Conservation (phyloP, 2,888 invertebrate genomes). For the Drosophila picticornis region DNA sequence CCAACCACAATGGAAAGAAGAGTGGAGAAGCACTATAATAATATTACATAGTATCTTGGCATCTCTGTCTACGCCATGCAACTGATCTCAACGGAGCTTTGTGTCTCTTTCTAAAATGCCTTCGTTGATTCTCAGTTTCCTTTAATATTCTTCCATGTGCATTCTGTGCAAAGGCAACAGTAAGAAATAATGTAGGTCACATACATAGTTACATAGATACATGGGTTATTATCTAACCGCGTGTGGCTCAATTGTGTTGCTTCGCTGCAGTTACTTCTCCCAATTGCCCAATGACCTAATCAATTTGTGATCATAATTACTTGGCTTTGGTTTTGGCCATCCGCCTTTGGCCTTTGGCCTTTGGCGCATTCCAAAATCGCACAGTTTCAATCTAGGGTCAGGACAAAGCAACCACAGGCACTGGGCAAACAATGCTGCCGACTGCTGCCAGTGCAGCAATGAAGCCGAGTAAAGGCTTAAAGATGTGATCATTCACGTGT, state of each 20-base stretch:
- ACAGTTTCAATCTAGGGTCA: slow-evolving; percentile 57
- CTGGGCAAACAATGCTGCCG: slow-evolving; percentile 23
- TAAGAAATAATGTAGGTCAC: not conserved
- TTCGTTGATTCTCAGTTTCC: not conserved
- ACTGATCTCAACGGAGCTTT: slow-evolving; percentile 27
- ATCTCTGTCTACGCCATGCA: slow-evolving; percentile 39
- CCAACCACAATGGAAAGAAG: not conserved
- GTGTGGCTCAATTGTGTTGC: slow-evolving; percentile 12
- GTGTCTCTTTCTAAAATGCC: slow-evolving; percentile 8
- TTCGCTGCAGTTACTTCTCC: slow-evolving; percentile 2
- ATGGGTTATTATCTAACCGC: slow-evolving; percentile 1
- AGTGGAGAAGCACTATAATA: slow-evolving; percentile 1
- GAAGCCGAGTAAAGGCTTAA: slow-evolving; percentile 64
- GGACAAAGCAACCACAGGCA: slow-evolving; percentile 25
- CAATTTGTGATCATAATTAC: slow-evolving; percentile 77
- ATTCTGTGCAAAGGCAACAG: not conserved
- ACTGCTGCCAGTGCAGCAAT: slow-evolving; percentile 36
- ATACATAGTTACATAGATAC: not conserved
- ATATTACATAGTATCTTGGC: not conserved
- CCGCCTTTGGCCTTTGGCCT: slow-evolving; percentile 48
- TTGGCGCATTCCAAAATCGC: slow-evolving; percentile 47
- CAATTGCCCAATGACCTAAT: slow-evolving; percentile 49
- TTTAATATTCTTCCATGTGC: not conserved
- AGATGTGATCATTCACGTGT: slow-evolving; percentile 83
- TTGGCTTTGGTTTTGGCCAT: slow-evolving; percentile 51